Conservation (phyloP, 2,797 vertebrate species). For the Enteromius argenteus region DNA sequence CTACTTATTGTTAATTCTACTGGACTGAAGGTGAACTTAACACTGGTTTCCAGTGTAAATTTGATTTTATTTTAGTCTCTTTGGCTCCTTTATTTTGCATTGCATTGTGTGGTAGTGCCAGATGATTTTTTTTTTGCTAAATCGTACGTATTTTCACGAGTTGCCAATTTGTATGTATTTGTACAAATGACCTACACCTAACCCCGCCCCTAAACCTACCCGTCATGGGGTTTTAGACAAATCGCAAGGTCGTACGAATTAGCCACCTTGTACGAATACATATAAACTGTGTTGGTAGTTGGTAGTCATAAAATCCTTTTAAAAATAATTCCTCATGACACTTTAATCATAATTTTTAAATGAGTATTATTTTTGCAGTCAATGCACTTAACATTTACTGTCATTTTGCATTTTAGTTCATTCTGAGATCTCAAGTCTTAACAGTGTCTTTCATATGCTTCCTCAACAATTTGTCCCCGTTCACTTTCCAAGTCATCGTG, state of each 20-base stretch:
- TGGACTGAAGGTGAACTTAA: neutral
- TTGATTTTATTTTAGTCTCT: neutral
- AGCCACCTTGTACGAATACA: too few species aligned
- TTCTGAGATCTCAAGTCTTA: neutral
- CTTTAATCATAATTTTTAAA: neutral
- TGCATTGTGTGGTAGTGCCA: neutral
- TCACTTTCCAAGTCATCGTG: slow-evolving; percentile 17
- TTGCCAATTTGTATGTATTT: too few species aligned
- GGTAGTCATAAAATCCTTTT: neutral
- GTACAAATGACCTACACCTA: too few species aligned
- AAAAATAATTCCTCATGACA: slow-evolving; percentile 10
- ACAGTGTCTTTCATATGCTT: slow-evolving; percentile 1
- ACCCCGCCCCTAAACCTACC: too few species aligned
- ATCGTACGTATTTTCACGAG: too few species aligned
- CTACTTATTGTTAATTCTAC: slow-evolving; percentile 15
- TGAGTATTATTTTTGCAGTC: neutral
- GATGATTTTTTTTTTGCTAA: too few species aligned
- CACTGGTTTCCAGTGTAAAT: neutral
- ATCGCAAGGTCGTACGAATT: too few species aligned
- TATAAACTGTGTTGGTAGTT: too few species aligned
- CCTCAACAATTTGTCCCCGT: slow-evolving; percentile 13
- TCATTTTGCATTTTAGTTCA: slow-evolving; percentile 23
- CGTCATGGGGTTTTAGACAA: too few species aligned
- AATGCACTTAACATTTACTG: neutral
- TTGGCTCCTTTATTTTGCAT: neutral